phyloP scores from a whole-genome alignment of 1,140 invertebrate genomes.

The Streblospio benedicti region DNA sequence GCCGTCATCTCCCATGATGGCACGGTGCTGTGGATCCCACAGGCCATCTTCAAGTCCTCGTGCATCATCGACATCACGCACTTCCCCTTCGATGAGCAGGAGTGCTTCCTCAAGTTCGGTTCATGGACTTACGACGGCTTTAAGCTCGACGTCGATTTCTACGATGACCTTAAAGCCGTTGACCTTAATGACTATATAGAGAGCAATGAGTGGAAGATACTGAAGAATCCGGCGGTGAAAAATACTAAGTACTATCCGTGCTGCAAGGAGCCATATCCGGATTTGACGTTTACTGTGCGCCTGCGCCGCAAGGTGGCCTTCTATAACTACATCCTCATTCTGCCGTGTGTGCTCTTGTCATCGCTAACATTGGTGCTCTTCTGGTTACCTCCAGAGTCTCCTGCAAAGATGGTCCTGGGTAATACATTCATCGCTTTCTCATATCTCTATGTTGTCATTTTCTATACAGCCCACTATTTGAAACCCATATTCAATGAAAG shows the following conservation, averaged over 20 bases:
- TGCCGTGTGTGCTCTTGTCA: constrained; percentile 26
- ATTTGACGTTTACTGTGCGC: constrained; percentile 46
- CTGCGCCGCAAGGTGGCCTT: constrained; percentile 22
- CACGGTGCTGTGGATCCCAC: constrained; percentile 89
- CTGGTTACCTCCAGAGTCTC: constrained; percentile 28
- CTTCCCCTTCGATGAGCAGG: constrained; percentile 22
- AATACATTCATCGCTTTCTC: not conserved
- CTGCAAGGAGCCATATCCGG: constrained; percentile 53
- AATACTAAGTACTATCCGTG: constrained; percentile 48
- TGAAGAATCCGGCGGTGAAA: constrained; percentile 41
- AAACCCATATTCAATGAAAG: no score
- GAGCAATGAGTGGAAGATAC: constrained; percentile 42
- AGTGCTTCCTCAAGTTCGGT: constrained; percentile 33
- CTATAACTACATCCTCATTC: constrained; percentile 28
- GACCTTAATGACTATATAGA: constrained; percentile 27
- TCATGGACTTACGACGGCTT: constrained; percentile 52
- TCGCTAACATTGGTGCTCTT: constrained; percentile 24
- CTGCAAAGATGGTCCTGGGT: constrained; percentile 24
- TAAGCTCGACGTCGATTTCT: constrained; percentile 51
- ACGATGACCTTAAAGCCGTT: constrained; percentile 9
- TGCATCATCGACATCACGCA: constrained; percentile 65
- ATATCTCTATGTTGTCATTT: no score
- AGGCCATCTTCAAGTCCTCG: constrained; percentile 93
- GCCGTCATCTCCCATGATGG: constrained; percentile 62
- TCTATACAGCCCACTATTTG: no score